A percentile compares a stretch with the other conserved stretches of the same genome.
Evolutionary conservation across 2,888 invertebrate genomes (phyloP).

Genomic region (Mythimna loreyi): DNA sequence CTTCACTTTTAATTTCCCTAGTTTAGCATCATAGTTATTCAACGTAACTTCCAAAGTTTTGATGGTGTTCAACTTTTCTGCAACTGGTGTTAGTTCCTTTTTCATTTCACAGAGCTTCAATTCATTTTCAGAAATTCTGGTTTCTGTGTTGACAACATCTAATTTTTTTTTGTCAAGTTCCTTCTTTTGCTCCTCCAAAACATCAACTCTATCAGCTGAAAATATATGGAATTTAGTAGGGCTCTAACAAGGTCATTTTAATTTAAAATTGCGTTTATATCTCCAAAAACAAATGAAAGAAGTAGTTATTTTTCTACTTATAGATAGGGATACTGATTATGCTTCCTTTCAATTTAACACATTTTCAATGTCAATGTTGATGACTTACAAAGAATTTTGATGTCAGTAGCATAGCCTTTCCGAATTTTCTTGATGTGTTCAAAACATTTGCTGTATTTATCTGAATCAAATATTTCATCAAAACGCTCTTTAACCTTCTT

Average conservation of each 20-base stretch:
- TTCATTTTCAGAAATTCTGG: slow-evolving; percentile 91
- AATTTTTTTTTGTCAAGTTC: slow-evolving; percentile 92
- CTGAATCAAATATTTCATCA: slow-evolving; percentile 99
- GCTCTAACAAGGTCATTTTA: too few relatives aligned
- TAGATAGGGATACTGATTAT: too few relatives aligned
- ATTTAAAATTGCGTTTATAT: background rate
- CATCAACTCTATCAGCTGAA: slow-evolving; percentile 88
- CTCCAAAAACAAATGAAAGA: background rate
- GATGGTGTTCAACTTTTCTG: slow-evolving; percentile 89
- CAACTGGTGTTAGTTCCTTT: slow-evolving; percentile 90
- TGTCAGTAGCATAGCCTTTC: slow-evolving; percentile 90
- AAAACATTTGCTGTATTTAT: slow-evolving; percentile 97
- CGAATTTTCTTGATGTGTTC: slow-evolving; percentile 93
- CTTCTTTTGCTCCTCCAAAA: slow-evolving; percentile 90
- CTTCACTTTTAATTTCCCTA: slow-evolving; percentile 91
- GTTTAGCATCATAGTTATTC: slow-evolving; percentile 87
- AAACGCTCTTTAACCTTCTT: slow-evolving; percentile 98
- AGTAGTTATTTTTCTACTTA: too few relatives aligned
- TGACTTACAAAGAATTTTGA: slow-evolving; percentile 89
- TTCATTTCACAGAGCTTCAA: slow-evolving; percentile 90
- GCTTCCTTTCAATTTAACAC: background rate
- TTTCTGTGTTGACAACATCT: slow-evolving; percentile 90
- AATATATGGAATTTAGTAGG: background rate
- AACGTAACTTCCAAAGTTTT: slow-evolving; percentile 89
- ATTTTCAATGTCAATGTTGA: background rate